phyloP scores from a whole-genome alignment of 2,888 invertebrate genomes.

The Choristoneura rosaceana region DNA sequence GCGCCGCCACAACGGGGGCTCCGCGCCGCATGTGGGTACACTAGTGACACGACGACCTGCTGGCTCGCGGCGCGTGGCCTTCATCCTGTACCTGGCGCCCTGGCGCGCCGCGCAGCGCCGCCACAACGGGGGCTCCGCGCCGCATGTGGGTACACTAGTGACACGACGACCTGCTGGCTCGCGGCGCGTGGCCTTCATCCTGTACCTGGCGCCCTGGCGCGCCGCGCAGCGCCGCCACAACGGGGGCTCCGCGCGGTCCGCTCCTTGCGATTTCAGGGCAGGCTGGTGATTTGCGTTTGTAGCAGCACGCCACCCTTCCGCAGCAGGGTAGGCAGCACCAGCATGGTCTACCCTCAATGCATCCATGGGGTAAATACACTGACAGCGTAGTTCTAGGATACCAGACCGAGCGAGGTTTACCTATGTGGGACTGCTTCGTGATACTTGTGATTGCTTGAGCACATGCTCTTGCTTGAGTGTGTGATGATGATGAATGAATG shows the following conservation, averaged over 20 bases:
- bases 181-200: slow-evolving; percentile 95
- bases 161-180: slow-evolving; percentile 87
- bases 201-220: slow-evolving; percentile 90
- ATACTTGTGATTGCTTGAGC: too few species aligned
- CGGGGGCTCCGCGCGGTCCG: slow-evolving; percentile 26
- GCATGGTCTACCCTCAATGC: too few species aligned
- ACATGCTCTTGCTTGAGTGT: too few species aligned
- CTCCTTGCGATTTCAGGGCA: too few species aligned
- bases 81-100: slow-evolving; percentile 94
- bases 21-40: neutral
- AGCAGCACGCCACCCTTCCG: too few species aligned
- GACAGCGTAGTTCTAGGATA: too few species aligned
- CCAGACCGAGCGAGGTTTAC: too few species aligned
- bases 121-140: slow-evolving; percentile 30
- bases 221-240: slow-evolving; percentile 43
- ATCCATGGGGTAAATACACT: too few species aligned
- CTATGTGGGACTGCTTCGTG: too few species aligned
- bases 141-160: neutral
- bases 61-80: slow-evolving; percentile 95
- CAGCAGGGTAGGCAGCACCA: too few species aligned
- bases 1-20: slow-evolving; percentile 36
- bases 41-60: slow-evolving; percentile 73
- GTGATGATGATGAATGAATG: too few species aligned
- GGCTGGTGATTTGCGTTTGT: too few species aligned
- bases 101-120: slow-evolving; percentile 57